Conservation (phyloP, 2,113 vertebrate species). For the Phylloscopus trochilus region DNA sequence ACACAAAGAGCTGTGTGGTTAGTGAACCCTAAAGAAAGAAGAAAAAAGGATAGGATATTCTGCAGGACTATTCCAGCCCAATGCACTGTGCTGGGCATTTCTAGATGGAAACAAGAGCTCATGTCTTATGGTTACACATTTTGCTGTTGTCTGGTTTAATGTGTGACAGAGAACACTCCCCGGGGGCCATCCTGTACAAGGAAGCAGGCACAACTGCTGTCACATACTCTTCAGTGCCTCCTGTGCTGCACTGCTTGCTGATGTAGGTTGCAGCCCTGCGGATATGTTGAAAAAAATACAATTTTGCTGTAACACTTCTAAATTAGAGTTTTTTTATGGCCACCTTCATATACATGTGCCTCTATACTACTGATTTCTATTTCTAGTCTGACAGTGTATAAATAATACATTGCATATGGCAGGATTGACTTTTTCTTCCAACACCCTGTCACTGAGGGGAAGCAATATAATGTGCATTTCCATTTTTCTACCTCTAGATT, state of each 20-base stretch:
- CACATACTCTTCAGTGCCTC: not conserved
- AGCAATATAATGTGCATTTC: not conserved
- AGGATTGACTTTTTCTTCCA: not conserved
- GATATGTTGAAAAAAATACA: not conserved
- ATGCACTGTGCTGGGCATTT: not conserved
- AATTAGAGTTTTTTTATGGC: not conserved
- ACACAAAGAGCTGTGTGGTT: not conserved
- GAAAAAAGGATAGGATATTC: not conserved
- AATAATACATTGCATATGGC: not conserved
- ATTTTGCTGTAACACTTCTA: not conserved
- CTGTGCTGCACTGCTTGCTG: not conserved
- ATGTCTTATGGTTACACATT: not conserved
- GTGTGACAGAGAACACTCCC: not conserved
- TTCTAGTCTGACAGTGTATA: not conserved
- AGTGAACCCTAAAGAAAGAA: not conserved
- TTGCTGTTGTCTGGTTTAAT: not conserved
- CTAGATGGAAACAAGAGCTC: not conserved
- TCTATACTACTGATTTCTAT: not conserved
- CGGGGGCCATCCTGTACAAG: rapidly evolving
- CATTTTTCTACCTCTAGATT: not conserved
- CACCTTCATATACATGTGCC: not conserved
- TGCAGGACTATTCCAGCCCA: not conserved
- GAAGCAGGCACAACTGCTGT: not conserved
- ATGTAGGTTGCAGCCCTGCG: not conserved
- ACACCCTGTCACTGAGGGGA: not conserved